These are phyloP conservation scores for Colaptes auratus DNA, from an alignment of 2,113 vertebrate species.

Conservation along the genomic window DNA sequence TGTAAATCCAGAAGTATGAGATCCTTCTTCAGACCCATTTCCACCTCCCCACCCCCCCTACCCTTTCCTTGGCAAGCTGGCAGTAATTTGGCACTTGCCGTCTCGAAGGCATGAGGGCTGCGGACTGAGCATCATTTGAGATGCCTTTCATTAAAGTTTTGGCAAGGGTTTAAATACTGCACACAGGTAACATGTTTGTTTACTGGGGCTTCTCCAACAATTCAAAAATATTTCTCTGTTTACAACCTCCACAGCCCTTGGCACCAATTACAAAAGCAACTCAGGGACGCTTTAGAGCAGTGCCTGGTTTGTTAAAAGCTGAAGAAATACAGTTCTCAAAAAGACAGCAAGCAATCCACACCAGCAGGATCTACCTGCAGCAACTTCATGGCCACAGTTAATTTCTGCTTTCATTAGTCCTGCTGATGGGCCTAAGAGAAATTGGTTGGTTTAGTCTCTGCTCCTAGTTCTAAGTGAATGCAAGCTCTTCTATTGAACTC, in stretches of 20 bases:
- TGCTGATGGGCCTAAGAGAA: conserved; percentile 17
- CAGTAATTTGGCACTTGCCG: background rate
- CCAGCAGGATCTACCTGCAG: background rate
- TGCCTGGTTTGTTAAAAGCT: background rate
- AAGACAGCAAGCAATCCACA: background rate
- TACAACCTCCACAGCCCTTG: background rate
- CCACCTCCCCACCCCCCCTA: fast-evolving
- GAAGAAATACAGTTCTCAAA: background rate
- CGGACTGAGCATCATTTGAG: background rate
- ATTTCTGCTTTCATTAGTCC: conserved; percentile 37
- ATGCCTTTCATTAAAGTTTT: background rate
- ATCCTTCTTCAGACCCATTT: background rate
- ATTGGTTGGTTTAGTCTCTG: background rate
- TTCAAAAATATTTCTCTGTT: background rate
- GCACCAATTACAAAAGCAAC: background rate
- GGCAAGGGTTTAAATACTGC: background rate
- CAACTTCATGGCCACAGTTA: background rate
- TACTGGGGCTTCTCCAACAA: conserved; percentile 14
- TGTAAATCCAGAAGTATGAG: background rate
- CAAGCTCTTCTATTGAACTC: conserved; percentile 38
- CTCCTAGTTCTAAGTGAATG: conserved; percentile 21
- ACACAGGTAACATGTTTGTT: conserved; percentile 23
- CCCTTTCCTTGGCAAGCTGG: conserved; percentile 1
- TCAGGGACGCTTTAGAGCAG: background rate
- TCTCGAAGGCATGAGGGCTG: background rate